These are phyloP conservation scores for Poeciliopsis infans DNA, from an alignment of 2,797 vertebrate species.

Conservation along the genomic window DNA sequence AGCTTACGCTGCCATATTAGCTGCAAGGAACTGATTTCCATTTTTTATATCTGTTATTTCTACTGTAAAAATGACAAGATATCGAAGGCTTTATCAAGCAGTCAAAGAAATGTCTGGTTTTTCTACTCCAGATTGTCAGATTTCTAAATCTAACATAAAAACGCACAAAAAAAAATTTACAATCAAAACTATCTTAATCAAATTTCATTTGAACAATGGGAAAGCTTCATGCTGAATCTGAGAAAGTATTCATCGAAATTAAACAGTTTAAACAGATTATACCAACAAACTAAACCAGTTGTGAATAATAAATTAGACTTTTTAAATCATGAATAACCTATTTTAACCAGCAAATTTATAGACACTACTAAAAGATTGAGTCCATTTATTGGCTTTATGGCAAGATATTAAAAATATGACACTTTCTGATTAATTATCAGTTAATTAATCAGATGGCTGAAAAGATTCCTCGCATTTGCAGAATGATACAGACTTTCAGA, in stretches of 20 bases:
- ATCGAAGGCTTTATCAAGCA: neutral
- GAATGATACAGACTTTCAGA: neutral
- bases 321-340: neutral
- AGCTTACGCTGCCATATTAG: slow-evolving; percentile 11
- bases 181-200: neutral
- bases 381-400: neutral
- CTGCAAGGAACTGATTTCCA: neutral
- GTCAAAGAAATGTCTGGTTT: neutral
- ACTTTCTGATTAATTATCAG: neutral
- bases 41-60: neutral
- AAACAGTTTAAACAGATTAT: neutral
- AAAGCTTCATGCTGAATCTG: neutral
- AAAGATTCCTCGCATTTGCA: neutral
- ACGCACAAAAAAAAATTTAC: neutral
- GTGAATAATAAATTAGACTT: neutral
- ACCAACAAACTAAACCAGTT: neutral
- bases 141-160: neutral
- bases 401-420: neutral
- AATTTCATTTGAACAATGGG: neutral
- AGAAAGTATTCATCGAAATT: neutral
- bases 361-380: neutral
- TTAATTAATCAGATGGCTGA: neutral
- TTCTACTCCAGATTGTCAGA: neutral
- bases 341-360: neutral
- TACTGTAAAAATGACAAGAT: neutral